phyloP scores from a whole-genome alignment of 2,113 vertebrate genomes.

The Scophthalmus maximus region DNA sequence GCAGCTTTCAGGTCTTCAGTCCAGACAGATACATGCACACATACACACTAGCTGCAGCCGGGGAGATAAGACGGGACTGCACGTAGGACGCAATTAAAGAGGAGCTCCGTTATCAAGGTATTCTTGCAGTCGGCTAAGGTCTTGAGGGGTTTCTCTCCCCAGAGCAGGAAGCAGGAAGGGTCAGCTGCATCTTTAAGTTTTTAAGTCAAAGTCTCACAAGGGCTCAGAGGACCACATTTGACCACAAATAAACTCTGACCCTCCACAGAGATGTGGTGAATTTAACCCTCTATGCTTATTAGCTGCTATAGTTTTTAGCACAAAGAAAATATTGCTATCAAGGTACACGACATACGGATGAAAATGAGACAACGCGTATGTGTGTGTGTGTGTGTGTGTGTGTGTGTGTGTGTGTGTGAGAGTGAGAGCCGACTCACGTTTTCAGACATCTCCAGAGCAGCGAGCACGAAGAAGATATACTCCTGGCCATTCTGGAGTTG shows the following conservation, averaged over 20 bases:
- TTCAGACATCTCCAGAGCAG: constrained; percentile 95
- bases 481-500: constrained; percentile 96
- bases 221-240: constrained; percentile 56
- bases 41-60: constrained; percentile 74
- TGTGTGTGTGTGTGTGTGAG: too few species aligned
- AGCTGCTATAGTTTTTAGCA: constrained; percentile 14
- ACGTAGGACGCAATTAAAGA: constrained; percentile 81
- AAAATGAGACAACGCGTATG: not conserved
- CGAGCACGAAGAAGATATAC: constrained; percentile 97
- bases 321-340: constrained; percentile 11
- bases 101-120: constrained; percentile 66
- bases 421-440: constrained; percentile 86
- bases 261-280: not conserved
- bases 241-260: constrained; percentile 32
- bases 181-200: constrained; percentile 55
- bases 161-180: constrained; percentile 55
- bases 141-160: constrained; percentile 73
- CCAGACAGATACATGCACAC: constrained; percentile 67
- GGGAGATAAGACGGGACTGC: constrained; percentile 78
- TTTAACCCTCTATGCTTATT: constrained; percentile 28
- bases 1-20: constrained; percentile 59
- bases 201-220: constrained; percentile 49
- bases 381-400: too few species aligned
- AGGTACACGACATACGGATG: not conserved
- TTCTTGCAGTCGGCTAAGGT: constrained; percentile 71